These are phyloP conservation scores for Drosophila sucinea DNA, from an alignment of 1,140 invertebrate genomes.

Conservation along the genomic window DNA sequence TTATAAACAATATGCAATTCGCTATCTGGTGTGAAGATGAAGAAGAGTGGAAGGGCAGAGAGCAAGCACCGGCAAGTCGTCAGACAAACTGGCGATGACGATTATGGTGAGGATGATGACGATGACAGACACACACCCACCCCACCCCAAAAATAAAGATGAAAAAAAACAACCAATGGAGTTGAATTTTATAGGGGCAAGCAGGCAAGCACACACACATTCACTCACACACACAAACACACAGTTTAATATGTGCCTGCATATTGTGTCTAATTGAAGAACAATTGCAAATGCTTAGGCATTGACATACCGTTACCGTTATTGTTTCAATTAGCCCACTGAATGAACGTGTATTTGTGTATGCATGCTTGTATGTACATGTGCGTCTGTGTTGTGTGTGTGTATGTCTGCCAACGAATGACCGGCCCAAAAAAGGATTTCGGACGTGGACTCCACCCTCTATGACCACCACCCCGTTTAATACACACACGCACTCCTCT, in stretches of 20 bases:
- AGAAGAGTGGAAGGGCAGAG: neutral
- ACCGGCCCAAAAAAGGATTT: conserved; percentile 30
- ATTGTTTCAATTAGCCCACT: conserved; percentile 24
- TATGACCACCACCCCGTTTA: conserved; percentile 45
- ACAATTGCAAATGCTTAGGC: conserved; percentile 43
- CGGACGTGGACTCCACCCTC: conserved; percentile 53
- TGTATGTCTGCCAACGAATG: conserved; percentile 13
- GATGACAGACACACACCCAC: conserved; percentile 14
- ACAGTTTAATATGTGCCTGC: neutral
- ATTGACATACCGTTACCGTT: conserved; percentile 37
- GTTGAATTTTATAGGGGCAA: conserved; percentile 24
- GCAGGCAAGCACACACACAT: conserved; percentile 2
- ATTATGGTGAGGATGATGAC: conserved; percentile 4
- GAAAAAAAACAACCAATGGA: conserved; percentile 7
- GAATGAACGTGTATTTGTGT: neutral
- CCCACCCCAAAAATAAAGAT: conserved; percentile 12
- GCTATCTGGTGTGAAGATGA: neutral
- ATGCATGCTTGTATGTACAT: neutral
- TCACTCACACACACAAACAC: conserved; percentile 7
- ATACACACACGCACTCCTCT: conserved; percentile 6
- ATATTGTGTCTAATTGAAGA: conserved; percentile 34
- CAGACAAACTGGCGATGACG: conserved; percentile 35
- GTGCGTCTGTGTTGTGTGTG: neutral
- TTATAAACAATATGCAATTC: conserved; percentile 57
- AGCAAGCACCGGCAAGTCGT: conserved; percentile 35